Conservation (phyloP, 2,797 vertebrate genomes). For the Xiphorhynchus erythropygius region DNA sequence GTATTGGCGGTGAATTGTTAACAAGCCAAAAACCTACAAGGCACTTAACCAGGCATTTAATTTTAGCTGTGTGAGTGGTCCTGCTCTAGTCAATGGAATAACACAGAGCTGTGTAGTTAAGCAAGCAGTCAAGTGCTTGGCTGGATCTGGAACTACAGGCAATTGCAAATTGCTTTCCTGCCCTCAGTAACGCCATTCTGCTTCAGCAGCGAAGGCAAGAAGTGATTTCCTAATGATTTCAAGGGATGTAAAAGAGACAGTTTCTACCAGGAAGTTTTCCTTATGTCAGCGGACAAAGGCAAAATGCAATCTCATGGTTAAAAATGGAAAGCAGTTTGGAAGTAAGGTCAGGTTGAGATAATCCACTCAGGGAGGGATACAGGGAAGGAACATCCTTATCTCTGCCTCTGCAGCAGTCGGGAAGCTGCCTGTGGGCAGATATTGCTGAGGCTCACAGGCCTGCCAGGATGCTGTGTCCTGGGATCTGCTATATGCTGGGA, state of each 20-base stretch:
- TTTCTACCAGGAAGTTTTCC: background rate
- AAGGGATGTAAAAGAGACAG: background rate
- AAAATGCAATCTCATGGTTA: background rate
- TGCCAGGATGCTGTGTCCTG: accelerated
- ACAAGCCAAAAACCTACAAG: conserved; percentile 14
- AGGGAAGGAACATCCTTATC: accelerated
- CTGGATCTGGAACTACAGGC: background rate
- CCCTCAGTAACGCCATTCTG: background rate
- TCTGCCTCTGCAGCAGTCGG: accelerated
- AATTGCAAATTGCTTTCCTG: background rate
- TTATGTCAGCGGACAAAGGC: background rate
- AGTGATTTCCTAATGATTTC: background rate
- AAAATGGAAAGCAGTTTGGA: background rate
- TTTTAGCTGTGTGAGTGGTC: background rate
- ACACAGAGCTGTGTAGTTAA: background rate
- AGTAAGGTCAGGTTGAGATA: background rate
- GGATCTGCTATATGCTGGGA: no score
- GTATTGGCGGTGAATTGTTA: background rate
- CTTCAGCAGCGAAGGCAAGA: background rate
- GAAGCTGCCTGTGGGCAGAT: background rate
- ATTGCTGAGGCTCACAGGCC: no score
- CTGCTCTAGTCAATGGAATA: background rate
- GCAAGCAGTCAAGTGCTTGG: conserved; percentile 1
- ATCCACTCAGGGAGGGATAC: background rate
- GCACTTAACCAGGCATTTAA: conserved; percentile 25